A percentile compares a stretch with the other conserved stretches of the same genome.
These are phyloP conservation scores for Scalopus aquaticus DNA, from an alignment of 2,113 vertebrate species.

Conservation along the genomic window DNA sequence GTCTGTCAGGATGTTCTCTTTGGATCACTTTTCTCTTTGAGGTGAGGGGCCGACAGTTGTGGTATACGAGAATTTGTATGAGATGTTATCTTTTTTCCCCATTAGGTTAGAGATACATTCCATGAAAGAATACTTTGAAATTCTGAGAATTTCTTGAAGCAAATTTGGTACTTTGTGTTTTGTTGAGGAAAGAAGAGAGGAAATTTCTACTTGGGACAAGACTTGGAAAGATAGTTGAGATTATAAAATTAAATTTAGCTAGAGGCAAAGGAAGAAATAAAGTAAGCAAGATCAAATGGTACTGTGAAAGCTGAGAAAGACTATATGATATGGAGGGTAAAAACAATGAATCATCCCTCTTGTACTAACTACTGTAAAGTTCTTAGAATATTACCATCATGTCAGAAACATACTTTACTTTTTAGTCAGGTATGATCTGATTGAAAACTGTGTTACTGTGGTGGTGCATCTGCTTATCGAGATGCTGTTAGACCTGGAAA, in stretches of 20 bases:
- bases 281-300: not conserved
- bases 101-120: not conserved
- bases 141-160: not conserved
- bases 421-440: not conserved
- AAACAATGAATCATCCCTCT: not conserved
- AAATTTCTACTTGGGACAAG: not conserved
- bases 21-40: not conserved
- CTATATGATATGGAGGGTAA: not conserved
- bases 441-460: not conserved
- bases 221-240: not conserved
- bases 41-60: not conserved
- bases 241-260: not conserved
- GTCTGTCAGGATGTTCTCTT: not conserved
- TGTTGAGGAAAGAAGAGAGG: not conserved
- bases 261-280: not conserved
- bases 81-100: not conserved
- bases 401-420: not conserved
- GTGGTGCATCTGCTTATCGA: not conserved
- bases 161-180: not conserved
- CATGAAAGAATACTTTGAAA: not conserved
- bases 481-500: not conserved
- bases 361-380: not conserved
- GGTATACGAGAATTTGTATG: not conserved
- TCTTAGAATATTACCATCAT: not conserved
- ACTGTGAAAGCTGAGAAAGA: not conserved